Conservation (phyloP, 2,113 vertebrate species). For the Nestor notabilis region DNA sequence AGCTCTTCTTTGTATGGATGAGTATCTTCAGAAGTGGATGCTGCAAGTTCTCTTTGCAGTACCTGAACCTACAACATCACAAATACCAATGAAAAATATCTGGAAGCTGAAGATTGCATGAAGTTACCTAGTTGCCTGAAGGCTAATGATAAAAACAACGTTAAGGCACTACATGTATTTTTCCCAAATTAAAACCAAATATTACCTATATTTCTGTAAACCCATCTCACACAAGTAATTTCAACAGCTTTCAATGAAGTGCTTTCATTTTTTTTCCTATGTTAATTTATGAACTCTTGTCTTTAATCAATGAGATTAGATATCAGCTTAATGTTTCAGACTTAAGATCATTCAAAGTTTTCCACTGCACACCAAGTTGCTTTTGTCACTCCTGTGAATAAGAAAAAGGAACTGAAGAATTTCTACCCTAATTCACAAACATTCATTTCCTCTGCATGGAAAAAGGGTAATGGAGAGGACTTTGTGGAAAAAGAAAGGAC, state of each 20-base stretch:
- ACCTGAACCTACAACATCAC: constrained; percentile 80
- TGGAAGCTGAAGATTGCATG: neutral
- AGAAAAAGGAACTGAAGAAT: neutral
- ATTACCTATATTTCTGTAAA: neutral
- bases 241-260: neutral
- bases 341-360: neutral
- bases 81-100: neutral
- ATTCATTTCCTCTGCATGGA: neutral
- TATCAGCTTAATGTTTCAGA: neutral
- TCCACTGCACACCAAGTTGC: neutral
- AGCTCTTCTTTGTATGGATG: constrained; percentile 95
- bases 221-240: neutral
- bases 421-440: neutral
- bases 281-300: neutral
- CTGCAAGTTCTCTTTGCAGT: constrained; percentile 87
- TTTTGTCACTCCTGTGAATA: neutral
- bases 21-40: constrained; percentile 77
- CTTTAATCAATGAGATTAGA: neutral
- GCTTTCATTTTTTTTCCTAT: neutral
- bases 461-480: neutral
- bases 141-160: neutral
- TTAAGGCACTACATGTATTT: neutral
- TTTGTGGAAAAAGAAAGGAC: neutral
- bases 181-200: neutral
- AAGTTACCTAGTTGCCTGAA: neutral